Conservation (phyloP, 1,140 invertebrate genomes). For the Sitodiplosis mosellana region DNA sequence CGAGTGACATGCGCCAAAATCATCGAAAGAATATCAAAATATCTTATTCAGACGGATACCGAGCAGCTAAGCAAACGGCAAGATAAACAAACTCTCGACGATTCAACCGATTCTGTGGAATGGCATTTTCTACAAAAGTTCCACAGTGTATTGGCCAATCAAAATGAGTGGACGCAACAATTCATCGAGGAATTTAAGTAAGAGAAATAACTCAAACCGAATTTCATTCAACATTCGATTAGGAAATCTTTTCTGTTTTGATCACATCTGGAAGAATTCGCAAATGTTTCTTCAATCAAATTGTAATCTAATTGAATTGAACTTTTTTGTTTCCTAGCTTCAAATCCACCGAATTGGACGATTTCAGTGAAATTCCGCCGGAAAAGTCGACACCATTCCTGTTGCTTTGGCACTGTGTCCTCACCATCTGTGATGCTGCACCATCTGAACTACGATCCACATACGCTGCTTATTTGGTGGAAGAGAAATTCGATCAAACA, state of each 20-base stretch:
- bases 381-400: conserved; percentile 33
- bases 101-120: conserved; percentile 4
- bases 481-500: conserved; percentile 25
- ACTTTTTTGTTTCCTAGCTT: conserved; percentile 8
- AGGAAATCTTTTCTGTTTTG: too few relatives aligned
- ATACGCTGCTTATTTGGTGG: conserved; percentile 47
- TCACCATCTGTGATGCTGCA: conserved; percentile 47
- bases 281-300: too few relatives aligned
- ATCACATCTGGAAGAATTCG: not conserved
- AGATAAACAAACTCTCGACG: conserved; percentile 8
- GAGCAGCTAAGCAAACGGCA: conserved; percentile 14
- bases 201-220: not conserved
- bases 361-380: conserved; percentile 14
- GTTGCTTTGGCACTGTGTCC: conserved; percentile 49
- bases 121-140: conserved; percentile 32
- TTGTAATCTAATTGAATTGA: too few relatives aligned
- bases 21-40: conserved; percentile 11
- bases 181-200: conserved; percentile 18
- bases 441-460: conserved; percentile 45
- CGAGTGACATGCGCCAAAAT: conserved; percentile 11
- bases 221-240: too few relatives aligned
- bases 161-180: conserved; percentile 13
- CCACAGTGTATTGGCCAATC: conserved; percentile 27
- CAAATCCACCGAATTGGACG: conserved; percentile 17
- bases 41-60: conserved; percentile 18